Evolutionary conservation across 2,113 vertebrate genomes (phyloP).

Genomic region (Oreochromis aureus): DNA sequence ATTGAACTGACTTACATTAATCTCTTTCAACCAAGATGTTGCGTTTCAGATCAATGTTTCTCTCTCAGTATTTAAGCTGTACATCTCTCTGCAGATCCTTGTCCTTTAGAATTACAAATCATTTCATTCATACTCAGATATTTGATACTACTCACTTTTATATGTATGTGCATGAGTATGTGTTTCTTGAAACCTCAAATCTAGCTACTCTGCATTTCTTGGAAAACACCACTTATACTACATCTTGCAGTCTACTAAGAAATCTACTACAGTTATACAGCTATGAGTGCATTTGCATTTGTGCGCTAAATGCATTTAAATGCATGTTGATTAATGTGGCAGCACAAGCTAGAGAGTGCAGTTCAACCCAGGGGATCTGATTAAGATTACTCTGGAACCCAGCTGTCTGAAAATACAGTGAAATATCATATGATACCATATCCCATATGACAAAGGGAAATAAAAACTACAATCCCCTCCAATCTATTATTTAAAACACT

Average conservation of each 20-base stretch:
- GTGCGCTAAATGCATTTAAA: neutral
- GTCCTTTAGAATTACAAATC: neutral
- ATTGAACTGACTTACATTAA: neutral
- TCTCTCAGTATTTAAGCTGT: neutral
- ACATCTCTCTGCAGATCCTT: neutral
- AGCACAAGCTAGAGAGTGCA: neutral
- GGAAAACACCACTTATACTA: neutral
- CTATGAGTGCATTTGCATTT: neutral
- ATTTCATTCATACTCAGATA: neutral
- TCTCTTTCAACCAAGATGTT: neutral
- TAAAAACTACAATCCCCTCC: slow-evolving; percentile 56
- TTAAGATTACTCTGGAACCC: neutral
- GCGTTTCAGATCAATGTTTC: neutral
- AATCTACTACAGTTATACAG: neutral
- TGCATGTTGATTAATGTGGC: neutral
- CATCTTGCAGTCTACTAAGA: neutral
- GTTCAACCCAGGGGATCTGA: neutral
- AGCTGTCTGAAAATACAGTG: slow-evolving; percentile 14
- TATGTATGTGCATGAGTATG: neutral
- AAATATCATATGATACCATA: slow-evolving; percentile 15
- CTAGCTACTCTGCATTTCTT: neutral
- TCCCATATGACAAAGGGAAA: slow-evolving; percentile 48
- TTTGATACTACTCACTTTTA: neutral
- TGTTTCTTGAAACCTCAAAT: neutral
- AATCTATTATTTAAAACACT: slow-evolving; percentile 66